Evolutionary conservation across 2,888 invertebrate genomes (phyloP).

Genomic region (Platycnemis pennipes): DNA sequence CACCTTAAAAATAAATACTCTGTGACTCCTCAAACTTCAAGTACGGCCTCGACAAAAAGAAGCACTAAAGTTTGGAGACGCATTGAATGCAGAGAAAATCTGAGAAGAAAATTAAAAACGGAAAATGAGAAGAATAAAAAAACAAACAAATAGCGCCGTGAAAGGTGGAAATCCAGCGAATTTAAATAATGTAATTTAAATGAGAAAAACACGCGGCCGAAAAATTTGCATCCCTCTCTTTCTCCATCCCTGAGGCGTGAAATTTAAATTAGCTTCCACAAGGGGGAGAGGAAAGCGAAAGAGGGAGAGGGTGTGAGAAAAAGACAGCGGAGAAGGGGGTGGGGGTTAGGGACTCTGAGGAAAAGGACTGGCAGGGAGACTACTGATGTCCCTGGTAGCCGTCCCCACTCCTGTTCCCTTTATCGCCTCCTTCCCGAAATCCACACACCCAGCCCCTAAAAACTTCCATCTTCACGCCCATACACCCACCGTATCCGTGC

Average conservation of each 20-base stretch:
- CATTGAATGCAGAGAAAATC: background rate
- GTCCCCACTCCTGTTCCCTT: background rate
- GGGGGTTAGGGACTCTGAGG: background rate
- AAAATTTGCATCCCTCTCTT: conserved; percentile 14
- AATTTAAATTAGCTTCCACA: conserved; percentile 11
- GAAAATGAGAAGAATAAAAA: background rate
- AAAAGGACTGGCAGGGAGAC: background rate
- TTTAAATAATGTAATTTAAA: conserved; percentile 39
- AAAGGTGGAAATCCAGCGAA: conserved; percentile 26
- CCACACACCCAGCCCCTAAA: background rate
- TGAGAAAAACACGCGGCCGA: conserved; percentile 12
- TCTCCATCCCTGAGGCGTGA: conserved; percentile 6
- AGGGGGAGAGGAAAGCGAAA: background rate
- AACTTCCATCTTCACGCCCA: background rate
- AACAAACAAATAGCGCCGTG: background rate
- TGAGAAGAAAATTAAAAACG: background rate
- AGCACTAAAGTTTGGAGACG: background rate
- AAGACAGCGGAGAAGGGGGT: background rate
- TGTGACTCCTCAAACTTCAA: background rate
- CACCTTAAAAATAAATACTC: background rate
- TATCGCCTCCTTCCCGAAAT: background rate
- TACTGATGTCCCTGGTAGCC: background rate
- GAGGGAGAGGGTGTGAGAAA: background rate
- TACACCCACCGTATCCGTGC: background rate
- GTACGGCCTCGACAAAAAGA: background rate